Evolutionary conservation across 2,888 invertebrate species (phyloP), one percentile per base, ranked within the genome.

Genomic region (Acleris cristana): DNA sequence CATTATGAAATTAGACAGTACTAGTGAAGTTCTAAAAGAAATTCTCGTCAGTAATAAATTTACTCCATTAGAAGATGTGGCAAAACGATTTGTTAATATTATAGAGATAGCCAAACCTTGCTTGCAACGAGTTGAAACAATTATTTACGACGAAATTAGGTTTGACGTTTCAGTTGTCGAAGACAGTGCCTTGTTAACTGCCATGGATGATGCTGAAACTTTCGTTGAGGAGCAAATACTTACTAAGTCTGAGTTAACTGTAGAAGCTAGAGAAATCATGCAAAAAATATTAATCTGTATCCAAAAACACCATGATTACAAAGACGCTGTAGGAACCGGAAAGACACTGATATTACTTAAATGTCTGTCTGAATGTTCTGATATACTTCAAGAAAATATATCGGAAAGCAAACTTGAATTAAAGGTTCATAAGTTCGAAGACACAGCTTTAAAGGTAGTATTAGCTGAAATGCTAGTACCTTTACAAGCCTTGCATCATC

Each of bases 361-460:
- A 79, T 89, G 86, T 75, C 71, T 92, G 30, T 81, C 87, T 58
- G 88, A 90, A 71, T 90, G 89, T 73, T 79, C 79, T 6, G 79
- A 82, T 65, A 76, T 88, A 21, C 67, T 91, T 52, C 80, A 82
- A 73, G 76, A 81, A 66, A 74, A 72, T 26, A 57, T 79, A 57
- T 63, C 76, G 23, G 71, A 74, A 63, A 70, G 71, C 2, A 74
- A 76, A 64, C 40, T 67, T 6, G 69, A 70, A 65, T 51, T 77
- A 66, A 66, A 82, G 69, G 80, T 81, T 40, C 74, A 75, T 5
- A 74, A 76, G 57, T 70, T 75, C 19, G 79, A 82, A 73, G 79
- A 83, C 67, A 73, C 71, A 44, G 63, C 77, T 14, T 73, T 89
- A 2, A 85, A 83, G 74, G 72, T 69, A 48, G 77, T 83, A 19